Evolutionary conservation across 2,888 invertebrate species (phyloP), one percentile per base, ranked within the genome.

Genomic region (Eupeodes latifasciatus): DNA sequence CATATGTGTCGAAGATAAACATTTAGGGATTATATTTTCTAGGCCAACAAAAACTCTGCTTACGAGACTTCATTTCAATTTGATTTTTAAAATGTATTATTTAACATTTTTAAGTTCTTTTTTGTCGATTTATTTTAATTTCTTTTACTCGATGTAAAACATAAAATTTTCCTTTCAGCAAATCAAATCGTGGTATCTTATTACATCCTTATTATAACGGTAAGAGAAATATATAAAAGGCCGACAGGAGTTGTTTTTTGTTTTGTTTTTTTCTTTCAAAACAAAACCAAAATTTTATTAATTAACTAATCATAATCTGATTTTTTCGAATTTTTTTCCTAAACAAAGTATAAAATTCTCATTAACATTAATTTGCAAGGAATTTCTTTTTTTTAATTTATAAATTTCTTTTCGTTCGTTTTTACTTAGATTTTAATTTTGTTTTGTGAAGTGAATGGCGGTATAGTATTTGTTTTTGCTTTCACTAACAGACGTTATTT

Each of bases 181-280:
- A 92, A 92, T 91, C 92, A 90, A 93, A 92, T 91, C 92, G 92
- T 93, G 94, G 94, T 93, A 91, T 92, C 91, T 94, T 94, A 93
- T 94, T 95, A 92, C 94, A 95, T 94, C 94, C 95, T 93, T 94
- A 94, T 93, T 95, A 94, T 93, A 94, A 95, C 93, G 95, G 95
- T 95, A 95, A 95, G 95, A 94, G 92, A 75, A 27, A 78, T 75
- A 77, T 47, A 79, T 47, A 82, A 64, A 59, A 72, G 85, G 57
- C 75, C 81, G 19, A 67, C 81, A 85, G 88, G 88, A 77, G 74
- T 88, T 88, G 62, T 62, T 81, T 74, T 62, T 71, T 69, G 10
- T 61, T n/a, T 53, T 59, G 64, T 80, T 76, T 59, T 57, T 57
- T 11, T 57, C 12, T 47, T 75, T 59, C 19, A 67, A 67, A 67